Conservation (phyloP, 2,888 invertebrate genomes). For the Torymus aiolomorphi region DNA sequence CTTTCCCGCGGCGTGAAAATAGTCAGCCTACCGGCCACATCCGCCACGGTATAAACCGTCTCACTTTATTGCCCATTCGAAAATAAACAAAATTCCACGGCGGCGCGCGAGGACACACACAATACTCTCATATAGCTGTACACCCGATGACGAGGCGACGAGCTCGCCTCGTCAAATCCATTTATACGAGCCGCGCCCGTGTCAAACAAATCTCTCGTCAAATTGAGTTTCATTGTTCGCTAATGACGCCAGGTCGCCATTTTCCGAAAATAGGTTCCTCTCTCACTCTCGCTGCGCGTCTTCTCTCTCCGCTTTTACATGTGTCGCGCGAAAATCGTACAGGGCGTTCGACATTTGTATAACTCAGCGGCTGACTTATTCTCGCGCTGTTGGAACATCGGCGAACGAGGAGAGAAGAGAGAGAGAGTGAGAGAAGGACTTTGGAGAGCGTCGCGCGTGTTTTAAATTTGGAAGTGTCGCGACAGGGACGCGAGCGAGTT, state of each 20-base stretch:
- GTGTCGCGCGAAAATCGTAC: conserved; percentile 44
- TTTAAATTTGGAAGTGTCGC: too few species aligned
- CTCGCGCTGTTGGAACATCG: conserved; percentile 21
- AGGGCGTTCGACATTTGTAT: conserved; percentile 46
- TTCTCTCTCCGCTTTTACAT: conserved; percentile 9
- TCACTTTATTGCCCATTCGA: conserved; percentile 29
- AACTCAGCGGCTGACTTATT: conserved; percentile 29
- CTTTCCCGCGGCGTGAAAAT: conserved; percentile 7
- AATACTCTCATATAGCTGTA: background rate
- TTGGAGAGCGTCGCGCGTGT: too few species aligned
- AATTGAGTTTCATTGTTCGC: conserved; percentile 53
- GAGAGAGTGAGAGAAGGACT: too few species aligned
- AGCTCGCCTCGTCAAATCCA: background rate
- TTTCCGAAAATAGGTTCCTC: conserved; percentile 28
- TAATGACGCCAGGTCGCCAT: conserved; percentile 28
- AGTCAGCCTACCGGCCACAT: background rate
- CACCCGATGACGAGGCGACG: background rate
- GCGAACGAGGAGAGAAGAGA: too few species aligned
- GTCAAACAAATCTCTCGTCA: conserved; percentile 51
- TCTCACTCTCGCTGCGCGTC: background rate
- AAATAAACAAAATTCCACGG: conserved; percentile 29
- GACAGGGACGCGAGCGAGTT: too few species aligned
- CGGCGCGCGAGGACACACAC: too few species aligned
- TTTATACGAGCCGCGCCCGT: conserved; percentile 20
- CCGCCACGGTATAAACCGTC: conserved; percentile 2